Evolutionary conservation across 1,140 invertebrate genomes (phyloP), one percentile per base, ranked within the genome.

Genomic region (Papilio helenus): DNA sequence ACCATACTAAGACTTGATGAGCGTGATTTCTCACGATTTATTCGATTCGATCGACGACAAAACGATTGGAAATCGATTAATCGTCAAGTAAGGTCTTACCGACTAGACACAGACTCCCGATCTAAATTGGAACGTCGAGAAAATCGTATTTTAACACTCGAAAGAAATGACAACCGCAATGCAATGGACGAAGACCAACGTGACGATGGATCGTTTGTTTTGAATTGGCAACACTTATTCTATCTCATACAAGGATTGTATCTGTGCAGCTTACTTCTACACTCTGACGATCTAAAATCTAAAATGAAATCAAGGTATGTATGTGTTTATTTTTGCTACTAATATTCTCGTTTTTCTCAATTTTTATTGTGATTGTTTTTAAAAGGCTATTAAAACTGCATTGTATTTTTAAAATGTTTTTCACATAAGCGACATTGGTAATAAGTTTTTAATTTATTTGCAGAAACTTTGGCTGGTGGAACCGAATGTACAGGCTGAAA

Each of bases 391-490:
- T 23, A 68, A 34, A 68, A 29, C 29, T 18, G 10, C 4, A 71
- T 16, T 34, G 3, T 1, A 34, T 71, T 71, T 2, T 7, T 34
- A 20, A 10, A 49, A 2, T 73, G 39, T 26, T 29, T 76, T 55
- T 76, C 1, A 4, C 34, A 18, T 18, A 29, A 2, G 20, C 72
- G 18, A 49, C 14, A 68, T 68, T 18, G 16, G 3, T 65, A 58
- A 16, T 68, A 26, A 2, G 58, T 26, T 23, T 12, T 72, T 42
- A 9, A 10, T 20, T 73, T 46, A 14, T 26, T 74, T 74, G 16
- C 72, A 74, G 76, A 23, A 23, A 58, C 29, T 34, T 76, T 39
- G 34, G 34, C 39, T 77, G 51, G 55, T 77, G 76, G 76, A 61
- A 39, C 2, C 34, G 34, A 14, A 65, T 26, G 3, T 61, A 42